Percentiles rank a stretch among this genome's conserved stretches.
Evolutionary conservation across 2,113 vertebrate species (phyloP).

Genomic region (Corydoras maculifer): DNA sequence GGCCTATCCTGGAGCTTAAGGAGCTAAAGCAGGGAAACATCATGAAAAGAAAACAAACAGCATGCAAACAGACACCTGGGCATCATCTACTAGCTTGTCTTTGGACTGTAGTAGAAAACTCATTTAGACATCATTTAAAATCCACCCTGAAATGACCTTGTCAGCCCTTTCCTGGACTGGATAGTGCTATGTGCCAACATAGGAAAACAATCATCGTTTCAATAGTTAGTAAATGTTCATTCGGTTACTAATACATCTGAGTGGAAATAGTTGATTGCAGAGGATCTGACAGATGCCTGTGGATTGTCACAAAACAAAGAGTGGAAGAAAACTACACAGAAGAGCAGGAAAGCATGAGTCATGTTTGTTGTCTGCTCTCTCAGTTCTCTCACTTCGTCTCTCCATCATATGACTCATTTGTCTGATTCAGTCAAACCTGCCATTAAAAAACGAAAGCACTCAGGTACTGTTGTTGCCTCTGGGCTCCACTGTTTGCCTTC

Average conservation of each 20-base stretch:
- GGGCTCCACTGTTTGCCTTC: slow-evolving; percentile 26
- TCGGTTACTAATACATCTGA: neutral
- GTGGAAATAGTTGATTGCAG: neutral
- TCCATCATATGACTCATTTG: slow-evolving; percentile 40
- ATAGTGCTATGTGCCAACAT: too few species aligned
- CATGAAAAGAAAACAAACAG: too few species aligned
- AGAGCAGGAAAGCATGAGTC: neutral
- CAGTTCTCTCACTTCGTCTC: neutral
- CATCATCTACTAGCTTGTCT: too few species aligned
- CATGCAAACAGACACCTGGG: too few species aligned
- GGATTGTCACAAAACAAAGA: neutral
- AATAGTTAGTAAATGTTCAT: neutral
- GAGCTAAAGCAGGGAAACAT: too few species aligned
- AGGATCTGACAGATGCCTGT: neutral
- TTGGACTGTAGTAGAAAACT: too few species aligned
- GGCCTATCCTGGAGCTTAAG: too few species aligned
- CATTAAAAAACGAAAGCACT: slow-evolving; percentile 39
- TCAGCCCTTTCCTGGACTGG: too few species aligned
- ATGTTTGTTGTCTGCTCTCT: neutral
- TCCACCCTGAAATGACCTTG: too few species aligned
- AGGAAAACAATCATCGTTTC: neutral
- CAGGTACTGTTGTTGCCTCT: slow-evolving; percentile 28
- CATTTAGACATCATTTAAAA: too few species aligned
- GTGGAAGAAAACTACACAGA: neutral
- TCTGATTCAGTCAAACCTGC: slow-evolving; percentile 27